A percentile compares a stretch with the other conserved stretches of the same genome.
phyloP scores from a whole-genome alignment of 2,888 invertebrate genomes.

The Clitarchus hookeri region DNA sequence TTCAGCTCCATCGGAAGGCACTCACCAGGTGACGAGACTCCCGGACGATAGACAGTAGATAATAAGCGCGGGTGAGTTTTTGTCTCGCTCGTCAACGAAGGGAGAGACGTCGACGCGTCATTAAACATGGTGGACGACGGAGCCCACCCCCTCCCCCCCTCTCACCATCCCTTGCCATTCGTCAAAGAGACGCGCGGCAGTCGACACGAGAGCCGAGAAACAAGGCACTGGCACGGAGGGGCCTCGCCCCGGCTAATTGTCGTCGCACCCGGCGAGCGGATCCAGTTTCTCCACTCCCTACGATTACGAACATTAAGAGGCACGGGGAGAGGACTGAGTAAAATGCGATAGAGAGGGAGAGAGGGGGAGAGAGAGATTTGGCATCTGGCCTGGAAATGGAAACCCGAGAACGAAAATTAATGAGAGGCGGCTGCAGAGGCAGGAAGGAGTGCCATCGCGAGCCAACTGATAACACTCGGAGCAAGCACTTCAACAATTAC shows the following conservation, averaged over 20 bases:
- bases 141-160: too few relatives aligned
- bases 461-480: not conserved
- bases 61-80: too few relatives aligned
- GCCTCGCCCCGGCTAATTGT: not conserved
- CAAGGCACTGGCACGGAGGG: not conserved
- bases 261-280: not conserved
- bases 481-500: not conserved
- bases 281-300: not conserved
- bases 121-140: not conserved
- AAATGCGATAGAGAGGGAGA: not conserved
- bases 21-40: too few relatives aligned
- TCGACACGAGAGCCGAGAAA: not conserved
- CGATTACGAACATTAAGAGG: not conserved
- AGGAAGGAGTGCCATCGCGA: not conserved
- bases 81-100: too few relatives aligned
- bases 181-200: not conserved
- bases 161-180: too few relatives aligned
- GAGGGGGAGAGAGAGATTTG: not conserved
- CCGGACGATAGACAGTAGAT: too few relatives aligned
- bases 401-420: slow-evolving; percentile 14
- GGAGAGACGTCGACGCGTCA: not conserved
- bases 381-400: slow-evolving; percentile 7
- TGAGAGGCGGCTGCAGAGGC: not conserved
- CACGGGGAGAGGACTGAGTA: not conserved
- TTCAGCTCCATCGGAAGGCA: too few relatives aligned